phyloP scores from a whole-genome alignment of 92 coral and sea anemone species.

The Muricea muricata region DNA sequence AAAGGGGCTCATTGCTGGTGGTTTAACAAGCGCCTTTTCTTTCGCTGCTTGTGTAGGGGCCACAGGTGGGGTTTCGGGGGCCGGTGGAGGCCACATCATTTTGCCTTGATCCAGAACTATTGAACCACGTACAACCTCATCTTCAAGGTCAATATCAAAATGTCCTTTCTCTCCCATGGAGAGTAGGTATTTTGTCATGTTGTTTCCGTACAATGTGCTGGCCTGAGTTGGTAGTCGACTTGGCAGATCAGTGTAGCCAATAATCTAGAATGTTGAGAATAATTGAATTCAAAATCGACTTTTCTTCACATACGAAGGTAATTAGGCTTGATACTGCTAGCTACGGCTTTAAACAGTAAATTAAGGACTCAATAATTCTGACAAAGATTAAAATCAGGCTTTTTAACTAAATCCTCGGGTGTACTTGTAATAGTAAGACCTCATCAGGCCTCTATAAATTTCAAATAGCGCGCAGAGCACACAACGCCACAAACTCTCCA shows the following conservation, averaged over 20 bases:
- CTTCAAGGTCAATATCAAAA: conserved; percentile 92
- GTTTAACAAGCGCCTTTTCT: conserved; percentile 69
- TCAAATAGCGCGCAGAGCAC: no score
- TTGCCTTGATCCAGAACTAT: conserved; percentile 89
- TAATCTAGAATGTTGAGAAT: conserved; percentile 63
- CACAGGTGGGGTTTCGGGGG: conserved; percentile 75
- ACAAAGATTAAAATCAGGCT: no score
- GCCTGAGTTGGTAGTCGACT: conserved; percentile 96
- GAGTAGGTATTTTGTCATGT: conserved; percentile 88
- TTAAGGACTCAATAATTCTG: no score
- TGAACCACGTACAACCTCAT: conserved; percentile 96
- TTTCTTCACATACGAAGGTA: no score
- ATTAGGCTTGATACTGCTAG: no score
- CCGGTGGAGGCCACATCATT: conserved; percentile 99
- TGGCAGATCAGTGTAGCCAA: conserved; percentile 98
- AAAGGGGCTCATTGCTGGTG: conserved; percentile 87
- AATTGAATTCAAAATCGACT: no score
- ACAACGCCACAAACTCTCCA: no score
- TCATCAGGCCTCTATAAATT: no score
- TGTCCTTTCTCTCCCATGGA: conserved; percentile 92
- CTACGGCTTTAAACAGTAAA: no score
- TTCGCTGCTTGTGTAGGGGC: conserved; percentile 69
- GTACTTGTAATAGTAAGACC: no score
- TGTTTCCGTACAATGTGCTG: conserved; percentile 95
- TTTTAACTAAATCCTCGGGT: no score